A percentile compares a stretch with the other conserved stretches of the same genome.
These are phyloP conservation scores for Sternotherus odoratus DNA, from an alignment of 2,797 vertebrate species.

Conservation along the genomic window DNA sequence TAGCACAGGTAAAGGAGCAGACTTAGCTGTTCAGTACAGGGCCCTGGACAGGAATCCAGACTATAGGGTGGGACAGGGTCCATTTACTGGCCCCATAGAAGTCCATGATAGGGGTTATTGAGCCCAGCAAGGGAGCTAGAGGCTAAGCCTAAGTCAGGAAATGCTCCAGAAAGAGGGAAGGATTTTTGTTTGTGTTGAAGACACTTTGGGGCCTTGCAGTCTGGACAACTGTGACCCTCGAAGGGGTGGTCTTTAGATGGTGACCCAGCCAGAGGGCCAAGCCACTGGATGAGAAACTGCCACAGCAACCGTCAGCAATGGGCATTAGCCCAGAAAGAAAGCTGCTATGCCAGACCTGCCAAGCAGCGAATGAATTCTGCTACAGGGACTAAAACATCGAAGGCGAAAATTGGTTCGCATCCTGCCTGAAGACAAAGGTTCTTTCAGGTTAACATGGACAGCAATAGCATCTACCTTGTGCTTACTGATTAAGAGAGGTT, in stretches of 20 bases:
- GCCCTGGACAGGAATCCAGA: background rate
- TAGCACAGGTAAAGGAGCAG: background rate
- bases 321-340: background rate
- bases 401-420: slow-evolving; percentile 25
- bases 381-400: slow-evolving; percentile 38
- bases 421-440: slow-evolving; percentile 55
- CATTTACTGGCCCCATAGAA: background rate
- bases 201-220: background rate
- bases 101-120: background rate
- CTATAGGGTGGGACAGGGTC: background rate
- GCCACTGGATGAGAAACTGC: background rate
- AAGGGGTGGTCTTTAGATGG: background rate
- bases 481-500: slow-evolving; percentile 59
- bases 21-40: background rate
- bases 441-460: slow-evolving; percentile 57
- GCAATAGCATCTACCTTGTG: slow-evolving; percentile 46
- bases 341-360: background rate
- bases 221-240: background rate
- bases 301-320: background rate
- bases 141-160: background rate
- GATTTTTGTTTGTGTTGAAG: background rate
- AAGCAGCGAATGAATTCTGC: background rate
- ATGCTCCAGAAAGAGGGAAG: background rate
- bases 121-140: background rate
- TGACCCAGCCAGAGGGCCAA: background rate